A percentile compares a stretch with the other conserved stretches of the same genome.
phyloP scores from a whole-genome alignment of 1,140 invertebrate species.

The Pseudomyrmex sp. region DNA sequence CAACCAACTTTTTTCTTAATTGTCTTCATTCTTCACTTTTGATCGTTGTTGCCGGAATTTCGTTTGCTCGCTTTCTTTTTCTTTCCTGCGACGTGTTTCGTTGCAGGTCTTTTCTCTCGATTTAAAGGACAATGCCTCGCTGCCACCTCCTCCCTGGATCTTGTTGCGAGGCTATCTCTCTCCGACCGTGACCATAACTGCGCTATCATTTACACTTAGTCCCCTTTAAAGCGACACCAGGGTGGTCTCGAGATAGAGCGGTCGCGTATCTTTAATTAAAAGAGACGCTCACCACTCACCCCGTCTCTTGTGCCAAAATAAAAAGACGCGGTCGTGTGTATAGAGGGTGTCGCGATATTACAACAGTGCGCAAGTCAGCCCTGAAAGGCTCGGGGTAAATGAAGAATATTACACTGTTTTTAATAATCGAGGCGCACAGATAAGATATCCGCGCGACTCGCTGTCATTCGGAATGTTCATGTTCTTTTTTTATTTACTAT shows the following conservation, averaged over 20 bases:
- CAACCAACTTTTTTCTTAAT: neutral
- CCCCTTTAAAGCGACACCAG: conserved; percentile 64
- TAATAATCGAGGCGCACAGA: conserved; percentile 42
- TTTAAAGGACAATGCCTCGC: conserved; percentile 45
- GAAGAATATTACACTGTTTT: conserved; percentile 50
- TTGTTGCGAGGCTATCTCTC: conserved; percentile 66
- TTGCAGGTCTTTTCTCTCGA: conserved; percentile 65
- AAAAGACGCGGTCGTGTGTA: conserved; percentile 58
- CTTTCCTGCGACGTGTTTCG: neutral
- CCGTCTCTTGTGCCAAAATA: conserved; percentile 56
- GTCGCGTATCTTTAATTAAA: conserved; percentile 84
- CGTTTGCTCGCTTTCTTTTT: conserved; percentile 37
- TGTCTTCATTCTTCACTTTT: neutral
- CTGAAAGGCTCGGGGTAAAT: conserved; percentile 54
- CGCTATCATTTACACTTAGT: conserved; percentile 83
- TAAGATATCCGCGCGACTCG: neutral
- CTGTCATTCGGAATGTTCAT: conserved; percentile 5
- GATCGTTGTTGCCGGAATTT: conserved; percentile 37
- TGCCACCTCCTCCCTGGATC: neutral
- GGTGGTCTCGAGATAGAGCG: conserved; percentile 76
- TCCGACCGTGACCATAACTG: conserved; percentile 76
- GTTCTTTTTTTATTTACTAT: conserved; percentile 22
- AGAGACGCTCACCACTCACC: conserved; percentile 60
- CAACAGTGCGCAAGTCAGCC: conserved; percentile 10
- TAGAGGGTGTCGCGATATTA: conserved; percentile 37